Evolutionary conservation across 2,113 vertebrate genomes (phyloP).

Genomic region (Scomber colias): DNA sequence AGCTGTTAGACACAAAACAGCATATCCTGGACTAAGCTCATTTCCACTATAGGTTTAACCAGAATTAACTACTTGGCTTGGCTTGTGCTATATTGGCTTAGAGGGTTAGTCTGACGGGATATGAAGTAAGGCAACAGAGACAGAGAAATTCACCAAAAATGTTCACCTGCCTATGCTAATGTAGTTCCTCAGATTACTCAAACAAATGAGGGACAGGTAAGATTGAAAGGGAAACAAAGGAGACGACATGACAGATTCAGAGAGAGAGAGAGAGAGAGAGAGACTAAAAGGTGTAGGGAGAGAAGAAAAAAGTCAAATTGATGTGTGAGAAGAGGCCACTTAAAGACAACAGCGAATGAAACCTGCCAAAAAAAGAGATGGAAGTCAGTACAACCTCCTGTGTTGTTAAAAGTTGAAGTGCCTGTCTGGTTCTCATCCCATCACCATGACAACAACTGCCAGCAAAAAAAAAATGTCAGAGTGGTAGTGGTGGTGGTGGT

Average conservation of each 20-base stretch:
- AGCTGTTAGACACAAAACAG: not conserved
- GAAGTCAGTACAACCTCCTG: conserved; percentile 31
- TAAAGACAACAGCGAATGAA: conserved; percentile 15
- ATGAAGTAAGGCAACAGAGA: not conserved
- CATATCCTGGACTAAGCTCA: conserved; percentile 28
- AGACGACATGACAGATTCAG: not conserved
- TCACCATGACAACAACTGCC: conserved; percentile 73
- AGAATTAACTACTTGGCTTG: conserved; percentile 41
- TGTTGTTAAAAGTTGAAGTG: conserved; percentile 64
- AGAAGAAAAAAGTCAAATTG: conserved; percentile 7
- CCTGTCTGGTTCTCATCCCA: conserved; percentile 53
- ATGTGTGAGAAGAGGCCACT: conserved; percentile 16
- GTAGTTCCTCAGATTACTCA: not conserved
- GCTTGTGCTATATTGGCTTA: conserved; percentile 19
- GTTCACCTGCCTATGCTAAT: not conserved
- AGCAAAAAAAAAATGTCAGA: conserved; percentile 18
- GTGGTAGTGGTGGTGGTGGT: not conserved
- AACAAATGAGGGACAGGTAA: not conserved
- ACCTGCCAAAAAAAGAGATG: conserved; percentile 22
- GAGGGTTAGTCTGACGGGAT: conserved; percentile 11
- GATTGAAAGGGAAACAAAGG: not conserved
- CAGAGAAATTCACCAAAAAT: not conserved
- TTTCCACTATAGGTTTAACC: conserved; percentile 23
- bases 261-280: not conserved
- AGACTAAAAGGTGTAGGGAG: not conserved